A percentile compares a stretch with the other conserved stretches of the same genome.
Conservation (phyloP, 2,888 invertebrate genomes). For the Nymphalis urticae region DNA sequence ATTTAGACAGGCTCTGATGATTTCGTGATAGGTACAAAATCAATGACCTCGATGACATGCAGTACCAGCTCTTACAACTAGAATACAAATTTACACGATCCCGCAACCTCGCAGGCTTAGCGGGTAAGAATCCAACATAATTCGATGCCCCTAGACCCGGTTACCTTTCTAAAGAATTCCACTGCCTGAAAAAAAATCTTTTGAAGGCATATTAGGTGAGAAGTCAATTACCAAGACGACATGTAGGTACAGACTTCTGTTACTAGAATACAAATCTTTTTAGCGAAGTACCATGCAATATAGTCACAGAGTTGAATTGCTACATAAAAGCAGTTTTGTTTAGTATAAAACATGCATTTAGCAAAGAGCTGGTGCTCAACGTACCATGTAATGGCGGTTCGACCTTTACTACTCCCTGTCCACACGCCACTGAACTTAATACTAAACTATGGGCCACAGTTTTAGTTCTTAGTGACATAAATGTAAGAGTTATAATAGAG, state of each 20-base stretch:
- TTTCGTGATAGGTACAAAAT: no score
- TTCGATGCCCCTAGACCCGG: no score
- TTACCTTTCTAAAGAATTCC: no score
- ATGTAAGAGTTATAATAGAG: neutral
- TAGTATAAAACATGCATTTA: constrained; percentile 31
- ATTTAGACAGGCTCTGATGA: no score
- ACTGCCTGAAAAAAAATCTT: no score
- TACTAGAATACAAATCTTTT: neutral
- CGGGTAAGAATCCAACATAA: no score
- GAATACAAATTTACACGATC: no score
- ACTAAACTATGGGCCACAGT: constrained; percentile 26
- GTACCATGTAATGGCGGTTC: constrained; percentile 39
- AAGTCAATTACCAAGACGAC: no score
- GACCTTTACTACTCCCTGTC: constrained; percentile 30
- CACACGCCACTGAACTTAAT: constrained; percentile 38
- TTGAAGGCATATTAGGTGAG: no score
- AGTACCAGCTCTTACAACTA: no score
- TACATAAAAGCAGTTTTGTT: constrained; percentile 11
- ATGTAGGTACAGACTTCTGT: neutral
- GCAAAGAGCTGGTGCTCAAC: constrained; percentile 32
- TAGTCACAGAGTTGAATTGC: constrained; percentile 2
- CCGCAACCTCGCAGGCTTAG: no score
- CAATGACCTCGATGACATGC: no score
- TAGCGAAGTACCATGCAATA: neutral
- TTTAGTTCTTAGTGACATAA: neutral